Conservation (phyloP, 2,888 invertebrate genomes). For the Tethea ocularis region DNA sequence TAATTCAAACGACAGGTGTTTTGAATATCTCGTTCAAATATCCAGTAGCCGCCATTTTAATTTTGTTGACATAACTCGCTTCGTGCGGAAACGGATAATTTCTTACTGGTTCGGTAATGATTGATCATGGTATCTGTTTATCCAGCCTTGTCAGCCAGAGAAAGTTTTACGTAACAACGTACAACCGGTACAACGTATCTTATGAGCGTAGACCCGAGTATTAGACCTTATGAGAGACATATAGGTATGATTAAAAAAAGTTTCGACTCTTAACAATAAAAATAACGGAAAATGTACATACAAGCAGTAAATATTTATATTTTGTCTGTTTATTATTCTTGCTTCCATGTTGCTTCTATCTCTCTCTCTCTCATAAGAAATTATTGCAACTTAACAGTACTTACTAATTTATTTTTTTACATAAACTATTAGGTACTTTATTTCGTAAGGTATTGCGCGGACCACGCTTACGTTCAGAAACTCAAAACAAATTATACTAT, state of each 20-base stretch:
- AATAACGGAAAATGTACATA: too few relatives aligned
- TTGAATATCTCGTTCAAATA: conserved; percentile 29
- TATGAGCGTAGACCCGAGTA: too few relatives aligned
- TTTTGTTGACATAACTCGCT: conserved; percentile 43
- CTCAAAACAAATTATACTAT: conserved; percentile 46
- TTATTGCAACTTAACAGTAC: neutral
- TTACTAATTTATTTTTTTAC: neutral
- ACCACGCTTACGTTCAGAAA: conserved; percentile 15
- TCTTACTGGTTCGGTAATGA: conserved; percentile 32
- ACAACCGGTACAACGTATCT: too few relatives aligned
- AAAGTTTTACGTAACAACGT: neutral
- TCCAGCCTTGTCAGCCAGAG: conserved; percentile 18
- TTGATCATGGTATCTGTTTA: conserved; percentile 38
- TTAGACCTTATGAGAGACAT: too few relatives aligned
- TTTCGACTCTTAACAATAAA: too few relatives aligned
- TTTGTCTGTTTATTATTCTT: too few relatives aligned
- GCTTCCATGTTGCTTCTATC: too few relatives aligned
- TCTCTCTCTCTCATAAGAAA: too few relatives aligned
- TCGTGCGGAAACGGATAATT: conserved; percentile 37
- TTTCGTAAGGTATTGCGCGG: neutral
- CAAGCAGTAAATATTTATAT: too few relatives aligned
- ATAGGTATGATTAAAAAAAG: too few relatives aligned
- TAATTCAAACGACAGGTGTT: conserved; percentile 21
- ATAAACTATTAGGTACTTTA: neutral
- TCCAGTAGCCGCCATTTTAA: conserved; percentile 46